These are phyloP conservation scores for Circaetus cinerascens DNA, from an alignment of 2,113 vertebrate genomes.

Conservation along the genomic window DNA sequence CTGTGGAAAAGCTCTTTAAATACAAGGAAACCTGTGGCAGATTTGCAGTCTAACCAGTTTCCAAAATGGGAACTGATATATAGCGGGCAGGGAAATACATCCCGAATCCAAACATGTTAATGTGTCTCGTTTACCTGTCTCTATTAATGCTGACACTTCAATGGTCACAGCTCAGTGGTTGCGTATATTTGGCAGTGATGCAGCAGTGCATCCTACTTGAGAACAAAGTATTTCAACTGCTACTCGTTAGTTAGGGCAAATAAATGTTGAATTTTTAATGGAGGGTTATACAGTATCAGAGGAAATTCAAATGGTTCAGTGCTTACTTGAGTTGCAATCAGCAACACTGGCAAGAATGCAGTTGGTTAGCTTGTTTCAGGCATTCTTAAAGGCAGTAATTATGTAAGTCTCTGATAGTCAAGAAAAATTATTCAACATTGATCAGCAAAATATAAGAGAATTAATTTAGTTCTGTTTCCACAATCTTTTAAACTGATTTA, in stretches of 20 bases:
- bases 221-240: conserved; percentile 17
- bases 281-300: background rate
- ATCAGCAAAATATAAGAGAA: conserved; percentile 56
- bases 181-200: background rate
- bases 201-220: background rate
- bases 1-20: background rate
- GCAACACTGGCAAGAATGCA: background rate
- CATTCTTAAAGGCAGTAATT: conserved; percentile 36
- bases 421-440: conserved; percentile 31
- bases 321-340: background rate
- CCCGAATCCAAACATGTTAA: background rate
- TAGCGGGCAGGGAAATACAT: background rate
- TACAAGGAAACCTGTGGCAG: background rate
- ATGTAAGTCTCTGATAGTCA: background rate
- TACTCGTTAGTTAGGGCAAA: background rate
- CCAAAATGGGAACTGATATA: background rate
- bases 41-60: background rate
- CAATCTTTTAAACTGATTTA: conserved; percentile 63
- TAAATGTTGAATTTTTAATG: conserved; percentile 32
- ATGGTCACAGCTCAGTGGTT: background rate
- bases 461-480: conserved; percentile 35
- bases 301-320: conserved; percentile 26
- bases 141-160: background rate
- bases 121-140: background rate
- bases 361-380: conserved; percentile 8